Evolutionary conservation across 1,140 invertebrate species (phyloP), one percentile per base, ranked within the genome.

Genomic region (Zaprionus taronus): DNA sequence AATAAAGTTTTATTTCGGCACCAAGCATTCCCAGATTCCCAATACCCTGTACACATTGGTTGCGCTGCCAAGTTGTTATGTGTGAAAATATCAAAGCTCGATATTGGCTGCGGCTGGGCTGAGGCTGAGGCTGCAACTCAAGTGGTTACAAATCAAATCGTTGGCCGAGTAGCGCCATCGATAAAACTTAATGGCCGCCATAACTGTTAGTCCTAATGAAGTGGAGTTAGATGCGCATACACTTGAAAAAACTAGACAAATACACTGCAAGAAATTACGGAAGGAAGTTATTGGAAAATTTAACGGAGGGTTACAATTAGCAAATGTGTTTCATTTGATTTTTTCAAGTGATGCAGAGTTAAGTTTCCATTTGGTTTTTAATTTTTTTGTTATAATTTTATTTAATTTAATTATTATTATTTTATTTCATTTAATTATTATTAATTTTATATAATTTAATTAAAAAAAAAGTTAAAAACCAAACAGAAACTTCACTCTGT

Each of bases 151-250:
- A 89, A 89, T 89, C 85, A 89, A 89, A 84, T 80, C 55, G 80
- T 41, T n/a, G 56, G 62, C 71, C 63, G 26, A 26, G 44, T 49
- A 89, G 85, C 79, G 85, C 79, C 81, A 91, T 86, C 86, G 90
- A 91, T 91, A 91, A 91, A 91, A 91, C 84, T 91, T 91, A 91
- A 91, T 91, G 74, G 87, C 83, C 72, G 64, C 71, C 80, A 91
- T 91, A 86, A 81, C 86, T 90, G 87, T 91, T 91, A 49, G 64
- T 55, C 20, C 53, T 72, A 72, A 74, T 64, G 41, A 74, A 86
- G 79, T 86, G 83, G 31, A 76, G 56, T 58, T 51, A 28, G 44
- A 76, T 17, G 36, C 6, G 31, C 9, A 20, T 70, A 31, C 51
- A 72, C 69, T 64, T 17, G 31, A 31, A 36, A 51, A 71, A 71